phyloP scores from a whole-genome alignment of 2,113 vertebrate genomes.

The Scatophagus argus region DNA sequence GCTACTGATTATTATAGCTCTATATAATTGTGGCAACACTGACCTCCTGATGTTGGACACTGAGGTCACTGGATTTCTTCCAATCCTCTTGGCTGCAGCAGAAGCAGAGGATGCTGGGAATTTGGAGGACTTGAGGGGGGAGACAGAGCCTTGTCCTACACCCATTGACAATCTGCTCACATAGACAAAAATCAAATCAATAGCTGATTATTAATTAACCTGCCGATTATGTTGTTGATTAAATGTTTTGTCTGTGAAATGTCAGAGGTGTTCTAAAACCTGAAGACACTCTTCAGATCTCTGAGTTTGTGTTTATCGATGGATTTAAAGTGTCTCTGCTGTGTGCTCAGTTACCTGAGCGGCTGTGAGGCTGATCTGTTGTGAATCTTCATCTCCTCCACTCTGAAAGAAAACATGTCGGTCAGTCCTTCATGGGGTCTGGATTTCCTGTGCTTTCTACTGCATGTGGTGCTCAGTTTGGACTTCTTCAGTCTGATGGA shows the following conservation, averaged over 20 bases:
- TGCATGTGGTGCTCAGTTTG: too few relatives aligned
- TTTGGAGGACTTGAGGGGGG: slow-evolving; percentile 88
- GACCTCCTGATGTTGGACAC: slow-evolving; percentile 88
- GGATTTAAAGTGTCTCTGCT: too few relatives aligned
- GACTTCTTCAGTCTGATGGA: too few relatives aligned
- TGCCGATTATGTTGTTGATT: too few relatives aligned
- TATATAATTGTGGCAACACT: too few relatives aligned
- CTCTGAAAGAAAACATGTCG: slow-evolving; percentile 47
- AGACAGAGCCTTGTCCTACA: slow-evolving; percentile 78
- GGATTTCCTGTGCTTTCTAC: too few relatives aligned
- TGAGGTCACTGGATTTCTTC: slow-evolving; percentile 78
- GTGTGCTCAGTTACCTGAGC: slow-evolving; percentile 89
- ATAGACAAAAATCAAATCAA: neutral
- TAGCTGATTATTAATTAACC: too few relatives aligned
- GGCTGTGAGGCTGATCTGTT: slow-evolving; percentile 87
- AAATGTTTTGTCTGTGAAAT: too few relatives aligned
- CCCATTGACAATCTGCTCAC: slow-evolving; percentile 83
- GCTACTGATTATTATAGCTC: too few relatives aligned
- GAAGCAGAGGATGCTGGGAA: slow-evolving; percentile 83
- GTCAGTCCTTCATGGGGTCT: neutral
- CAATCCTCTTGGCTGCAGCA: slow-evolving; percentile 87
- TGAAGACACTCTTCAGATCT: too few relatives aligned
- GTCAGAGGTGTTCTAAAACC: too few relatives aligned
- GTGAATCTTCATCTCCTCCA: slow-evolving; percentile 87
- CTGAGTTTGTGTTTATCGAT: too few relatives aligned